These are phyloP conservation scores for Sus scrofa DNA, from an alignment of 2,113 vertebrate genomes.

Conservation along the genomic window T2T-Sscrofa CM000830.6:31792501-31793000, in stretches of 20 bases:
- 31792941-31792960: background rate
- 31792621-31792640: background rate
- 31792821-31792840: background rate
- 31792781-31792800: background rate
- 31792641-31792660: background rate
- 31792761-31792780: background rate
- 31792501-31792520: background rate
- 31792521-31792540: background rate
- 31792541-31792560: background rate
- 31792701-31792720: background rate
- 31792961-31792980: background rate
- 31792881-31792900: background rate
- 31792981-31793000: too few relatives aligned
- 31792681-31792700: background rate
- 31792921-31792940: too few relatives aligned
- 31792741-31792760: background rate
- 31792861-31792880: background rate
- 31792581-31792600: background rate
- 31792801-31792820: background rate
- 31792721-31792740: background rate
- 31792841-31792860: background rate
- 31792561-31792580: background rate
- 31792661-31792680: background rate
- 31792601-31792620: background rate
- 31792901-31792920: background rate